These are phyloP conservation scores for Zaprionus africanus DNA, from an alignment of 1,140 invertebrate genomes.

Conservation along the genomic window DNA sequence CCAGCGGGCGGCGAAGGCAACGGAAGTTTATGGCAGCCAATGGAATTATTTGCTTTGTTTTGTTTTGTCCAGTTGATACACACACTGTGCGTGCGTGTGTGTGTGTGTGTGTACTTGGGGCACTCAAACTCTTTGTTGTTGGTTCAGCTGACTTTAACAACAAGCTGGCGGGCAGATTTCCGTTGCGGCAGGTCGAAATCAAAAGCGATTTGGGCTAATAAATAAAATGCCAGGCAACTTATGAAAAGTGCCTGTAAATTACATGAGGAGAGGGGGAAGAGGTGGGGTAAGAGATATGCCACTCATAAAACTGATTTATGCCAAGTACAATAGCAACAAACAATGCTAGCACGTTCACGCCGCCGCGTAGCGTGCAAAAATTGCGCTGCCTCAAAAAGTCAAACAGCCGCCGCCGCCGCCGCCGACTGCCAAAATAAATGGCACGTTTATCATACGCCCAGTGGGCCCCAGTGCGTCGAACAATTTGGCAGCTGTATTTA, in stretches of 20 bases:
- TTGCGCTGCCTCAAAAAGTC: conserved; percentile 50
- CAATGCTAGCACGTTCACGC: conserved; percentile 41
- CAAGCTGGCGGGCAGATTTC: conserved; percentile 38
- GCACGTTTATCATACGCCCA: conserved; percentile 80
- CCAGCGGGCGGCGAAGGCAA: conserved; percentile 24
- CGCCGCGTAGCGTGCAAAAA: conserved; percentile 47
- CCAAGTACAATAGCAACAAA: conserved; percentile 40
- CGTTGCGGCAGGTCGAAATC: conserved; percentile 74
- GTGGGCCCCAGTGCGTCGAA: conserved; percentile 71
- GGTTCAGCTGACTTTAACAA: neutral
- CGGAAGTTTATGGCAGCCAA: conserved; percentile 72
- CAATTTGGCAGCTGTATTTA: conserved; percentile 78
- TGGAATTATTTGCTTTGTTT: conserved; percentile 51
- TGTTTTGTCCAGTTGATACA: conserved; percentile 30
- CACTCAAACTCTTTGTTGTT: conserved; percentile 11
- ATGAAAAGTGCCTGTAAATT: conserved; percentile 62
- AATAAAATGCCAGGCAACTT: conserved; percentile 32
- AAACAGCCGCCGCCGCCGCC: conserved; percentile 26
- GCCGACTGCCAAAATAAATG: conserved; percentile 65
- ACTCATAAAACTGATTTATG: conserved; percentile 64
- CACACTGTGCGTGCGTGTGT: conserved; percentile 18
- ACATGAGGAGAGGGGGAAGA: neutral
- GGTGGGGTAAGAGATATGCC: conserved; percentile 49
- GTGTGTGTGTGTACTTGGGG: conserved; percentile 34
- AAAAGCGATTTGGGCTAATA: conserved; percentile 36